phyloP scores from a whole-genome alignment of 2,888 invertebrate species.

The Caenorhabditis doughertyi region DNA sequence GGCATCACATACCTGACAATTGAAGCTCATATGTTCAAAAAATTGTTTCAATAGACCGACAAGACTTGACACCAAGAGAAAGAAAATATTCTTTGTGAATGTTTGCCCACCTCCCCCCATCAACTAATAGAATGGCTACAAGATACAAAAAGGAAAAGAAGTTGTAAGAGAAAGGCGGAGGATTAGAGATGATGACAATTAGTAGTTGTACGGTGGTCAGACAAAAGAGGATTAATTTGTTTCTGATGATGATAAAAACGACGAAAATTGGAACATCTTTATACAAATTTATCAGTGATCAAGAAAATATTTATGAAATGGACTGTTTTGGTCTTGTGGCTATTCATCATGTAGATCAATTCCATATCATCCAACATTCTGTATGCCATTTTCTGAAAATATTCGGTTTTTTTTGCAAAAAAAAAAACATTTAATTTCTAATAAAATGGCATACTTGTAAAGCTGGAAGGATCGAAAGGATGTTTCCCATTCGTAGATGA shows the following conservation, averaged over 20 bases:
- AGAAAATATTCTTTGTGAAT: not conserved
- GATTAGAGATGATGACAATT: not conserved
- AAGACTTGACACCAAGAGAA: too few relatives aligned
- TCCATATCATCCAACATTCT: conserved; percentile 39
- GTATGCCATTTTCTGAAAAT: conserved; percentile 31
- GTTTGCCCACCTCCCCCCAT: conserved; percentile 3
- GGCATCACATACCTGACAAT: conserved; percentile 42
- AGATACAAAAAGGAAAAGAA: not conserved
- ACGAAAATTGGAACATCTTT: not conserved
- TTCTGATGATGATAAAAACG: not conserved
- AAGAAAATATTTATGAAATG: conserved; percentile 19
- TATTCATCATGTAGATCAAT: conserved; percentile 22
- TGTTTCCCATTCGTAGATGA: conserved; percentile 13
- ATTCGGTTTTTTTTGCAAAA: not conserved
- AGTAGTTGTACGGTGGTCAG: not conserved
- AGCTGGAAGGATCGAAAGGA: conserved; percentile 32
- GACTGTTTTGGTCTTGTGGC: not conserved
- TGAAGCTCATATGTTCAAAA: conserved; percentile 9
- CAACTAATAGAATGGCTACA: not conserved
- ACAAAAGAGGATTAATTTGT: not conserved
- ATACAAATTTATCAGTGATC: not conserved
- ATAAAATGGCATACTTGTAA: conserved; percentile 18
- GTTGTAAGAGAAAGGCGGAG: not conserved
- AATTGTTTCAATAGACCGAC: too few relatives aligned
- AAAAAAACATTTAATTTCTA: not conserved